phyloP scores from a whole-genome alignment of 2,888 invertebrate species.

The Scelioninae gen. 1 region DNA sequence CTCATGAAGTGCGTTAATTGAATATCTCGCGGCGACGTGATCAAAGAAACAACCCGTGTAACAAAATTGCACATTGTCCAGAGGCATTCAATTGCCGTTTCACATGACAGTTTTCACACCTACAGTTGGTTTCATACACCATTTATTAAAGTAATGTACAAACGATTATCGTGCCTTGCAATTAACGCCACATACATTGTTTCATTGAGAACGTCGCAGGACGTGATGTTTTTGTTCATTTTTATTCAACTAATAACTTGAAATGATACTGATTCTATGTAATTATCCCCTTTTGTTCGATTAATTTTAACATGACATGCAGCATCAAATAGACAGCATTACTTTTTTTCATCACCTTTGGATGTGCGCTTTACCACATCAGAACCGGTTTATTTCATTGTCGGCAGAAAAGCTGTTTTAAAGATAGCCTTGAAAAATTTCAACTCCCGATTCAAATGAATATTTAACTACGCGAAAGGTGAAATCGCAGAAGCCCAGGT shows the following conservation, averaged over 20 bases:
- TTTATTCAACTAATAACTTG: constrained; percentile 52
- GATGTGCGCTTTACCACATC: constrained; percentile 22
- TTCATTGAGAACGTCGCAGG: constrained; percentile 42
- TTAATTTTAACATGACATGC: constrained; percentile 51
- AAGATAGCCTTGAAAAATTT: constrained; percentile 35
- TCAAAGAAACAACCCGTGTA: constrained; percentile 49
- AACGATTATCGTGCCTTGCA: constrained; percentile 59
- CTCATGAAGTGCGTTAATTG: constrained; percentile 59
- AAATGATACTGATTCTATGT: constrained; percentile 66
- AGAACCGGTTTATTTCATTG: constrained; percentile 58
- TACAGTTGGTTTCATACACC: constrained; percentile 54
- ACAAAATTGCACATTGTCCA: constrained; percentile 66
- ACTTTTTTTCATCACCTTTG: constrained; percentile 43
- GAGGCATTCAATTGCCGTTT: constrained; percentile 50
- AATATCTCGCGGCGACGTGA: constrained; percentile 61
- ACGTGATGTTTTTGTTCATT: constrained; percentile 39
- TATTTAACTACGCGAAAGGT: constrained; percentile 32
- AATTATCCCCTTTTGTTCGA: constrained; percentile 56
- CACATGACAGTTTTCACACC: constrained; percentile 64
- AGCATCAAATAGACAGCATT: constrained; percentile 40
- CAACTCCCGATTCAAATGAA: constrained; percentile 32
- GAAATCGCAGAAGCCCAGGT: constrained; percentile 29
- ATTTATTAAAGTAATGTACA: constrained; percentile 59
- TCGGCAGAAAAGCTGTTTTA: constrained; percentile 15
- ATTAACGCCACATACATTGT: constrained; percentile 63